These are phyloP conservation scores for Aythya baeri DNA, from an alignment of 2,113 vertebrate species.

Conservation along the genomic window DNA sequence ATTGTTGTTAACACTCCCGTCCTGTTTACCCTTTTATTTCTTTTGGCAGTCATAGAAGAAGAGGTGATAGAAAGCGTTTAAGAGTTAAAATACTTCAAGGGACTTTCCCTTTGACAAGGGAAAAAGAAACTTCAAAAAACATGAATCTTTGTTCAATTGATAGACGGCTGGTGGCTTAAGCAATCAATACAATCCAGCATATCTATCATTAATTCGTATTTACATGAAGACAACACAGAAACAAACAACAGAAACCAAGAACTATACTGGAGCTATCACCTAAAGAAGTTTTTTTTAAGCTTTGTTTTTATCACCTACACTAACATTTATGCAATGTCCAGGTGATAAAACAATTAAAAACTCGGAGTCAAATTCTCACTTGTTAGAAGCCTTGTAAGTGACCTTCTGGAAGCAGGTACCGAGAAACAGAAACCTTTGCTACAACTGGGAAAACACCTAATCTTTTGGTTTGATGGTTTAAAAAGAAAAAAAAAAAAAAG, in stretches of 20 bases:
- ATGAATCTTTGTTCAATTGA: background rate
- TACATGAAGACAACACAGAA: background rate
- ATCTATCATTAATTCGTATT: background rate
- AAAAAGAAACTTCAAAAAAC: background rate
- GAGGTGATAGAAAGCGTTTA: background rate
- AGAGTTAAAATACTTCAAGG: background rate
- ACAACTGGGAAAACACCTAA: background rate
- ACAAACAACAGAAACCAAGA: background rate
- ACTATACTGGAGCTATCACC: background rate
- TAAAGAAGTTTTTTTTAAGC: background rate
- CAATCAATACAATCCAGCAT: background rate
- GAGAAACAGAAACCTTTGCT: background rate
- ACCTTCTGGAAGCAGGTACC: background rate
- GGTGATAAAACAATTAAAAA: background rate
- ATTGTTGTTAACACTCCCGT: background rate
- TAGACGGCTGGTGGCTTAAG: background rate
- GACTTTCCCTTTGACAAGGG: background rate
- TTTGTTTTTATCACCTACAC: background rate
- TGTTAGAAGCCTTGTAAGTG: background rate
- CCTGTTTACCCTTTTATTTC: background rate
- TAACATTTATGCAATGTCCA: background rate
- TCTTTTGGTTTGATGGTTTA: background rate
- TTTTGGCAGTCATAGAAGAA: background rate
- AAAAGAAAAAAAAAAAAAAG: background rate
- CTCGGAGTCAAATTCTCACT: background rate